A percentile compares a stretch with the other conserved stretches of the same genome.
These are phyloP conservation scores for Zhengitettix transpicula DNA, from an alignment of 2,888 invertebrate species.

Conservation along the genomic window DNA sequence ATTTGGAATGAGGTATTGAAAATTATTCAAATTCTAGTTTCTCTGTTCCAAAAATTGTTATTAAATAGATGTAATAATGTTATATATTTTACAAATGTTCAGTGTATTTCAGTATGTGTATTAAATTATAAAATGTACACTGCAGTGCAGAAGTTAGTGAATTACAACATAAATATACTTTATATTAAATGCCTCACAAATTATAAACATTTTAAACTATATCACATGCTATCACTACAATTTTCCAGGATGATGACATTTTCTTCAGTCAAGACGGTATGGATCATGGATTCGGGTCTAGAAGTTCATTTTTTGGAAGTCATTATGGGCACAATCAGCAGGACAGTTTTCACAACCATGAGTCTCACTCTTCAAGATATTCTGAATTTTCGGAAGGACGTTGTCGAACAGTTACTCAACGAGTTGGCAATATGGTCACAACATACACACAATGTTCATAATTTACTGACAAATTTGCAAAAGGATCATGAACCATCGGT, in stretches of 20 bases:
- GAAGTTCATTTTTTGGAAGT: slow-evolving; percentile 14
- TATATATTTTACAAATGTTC: not conserved
- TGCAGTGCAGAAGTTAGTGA: not conserved
- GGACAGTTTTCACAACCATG: not conserved
- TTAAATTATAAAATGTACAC: too few relatives aligned
- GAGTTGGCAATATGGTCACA: slow-evolving; percentile 21
- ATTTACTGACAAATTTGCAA: not conserved
- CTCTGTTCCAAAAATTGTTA: not conserved
- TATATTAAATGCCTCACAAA: too few relatives aligned
- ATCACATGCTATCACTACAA: not conserved
- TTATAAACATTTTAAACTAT: too few relatives aligned
- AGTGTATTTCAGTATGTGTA: not conserved
- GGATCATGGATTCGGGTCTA: slow-evolving; percentile 9
- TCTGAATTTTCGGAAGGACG: slow-evolving; percentile 7
- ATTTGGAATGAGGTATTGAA: slow-evolving; percentile 11
- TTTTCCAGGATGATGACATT: not conserved
- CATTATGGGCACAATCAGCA: slow-evolving; percentile 10
- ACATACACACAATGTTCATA: slow-evolving; percentile 21
- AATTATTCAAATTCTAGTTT: not conserved
- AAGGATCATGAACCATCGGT: too few relatives aligned
- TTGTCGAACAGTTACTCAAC: slow-evolving; percentile 21
- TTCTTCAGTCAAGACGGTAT: slow-evolving; percentile 1
- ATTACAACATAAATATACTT: not conserved
- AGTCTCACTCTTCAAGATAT: not conserved
- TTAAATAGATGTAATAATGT: not conserved